Base-by-base conservation (phyloP, 2,888 invertebrate genomes). In the Exephanes ischioxanthus region DNA sequence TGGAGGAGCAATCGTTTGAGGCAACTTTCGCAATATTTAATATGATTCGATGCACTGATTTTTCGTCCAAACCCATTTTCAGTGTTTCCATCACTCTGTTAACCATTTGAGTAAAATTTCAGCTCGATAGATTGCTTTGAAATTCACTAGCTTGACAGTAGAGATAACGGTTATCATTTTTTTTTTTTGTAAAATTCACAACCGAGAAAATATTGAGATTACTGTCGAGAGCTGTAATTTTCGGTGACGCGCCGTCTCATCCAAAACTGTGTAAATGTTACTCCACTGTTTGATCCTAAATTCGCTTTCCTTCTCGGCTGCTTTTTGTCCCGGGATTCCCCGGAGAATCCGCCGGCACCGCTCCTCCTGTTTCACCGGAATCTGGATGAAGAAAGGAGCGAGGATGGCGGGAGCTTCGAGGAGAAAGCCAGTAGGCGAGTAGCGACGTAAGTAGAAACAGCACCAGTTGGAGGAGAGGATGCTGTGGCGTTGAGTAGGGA, bases 381-480 rank as follows among this genome's bases (percentile, higher is more conserved):
- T 58, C 55, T 55, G 41, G 51, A 70, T 33, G 80, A 41, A 76
- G 75, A 58, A 70, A 81, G 61, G 41, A 67, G 33, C 68, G 70
- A 51, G 70, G 70, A 51, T 51, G 75, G 51, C 61, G 53, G 61
- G 81, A 63, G 63, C 73, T 16, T 53, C 16, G 33, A 75, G 70
- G 79, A 48, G 70, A 70, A 63, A 53, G 75, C 63, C 30, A 11
- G 61, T n/a, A 26, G 30, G 33, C 33, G 61, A 61, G 61, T 16
- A 61, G 26, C 16, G 26, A 61, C 30, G 30, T 72, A 41, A 70
- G 68, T 48, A 45, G 45, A 45, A 58, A 30, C 45, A 51, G 6
- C 14, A 22, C 37, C 55, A 22, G 45, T 26, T 19, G 26, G 6
- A n/a, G 41, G 51, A 45, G 14, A 53, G 53, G 48, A 45, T 80